Percentiles rank a stretch among this genome's conserved stretches.
Evolutionary conservation across 1,140 invertebrate genomes (phyloP).

Genomic region (Halictus rubicundus): DNA sequence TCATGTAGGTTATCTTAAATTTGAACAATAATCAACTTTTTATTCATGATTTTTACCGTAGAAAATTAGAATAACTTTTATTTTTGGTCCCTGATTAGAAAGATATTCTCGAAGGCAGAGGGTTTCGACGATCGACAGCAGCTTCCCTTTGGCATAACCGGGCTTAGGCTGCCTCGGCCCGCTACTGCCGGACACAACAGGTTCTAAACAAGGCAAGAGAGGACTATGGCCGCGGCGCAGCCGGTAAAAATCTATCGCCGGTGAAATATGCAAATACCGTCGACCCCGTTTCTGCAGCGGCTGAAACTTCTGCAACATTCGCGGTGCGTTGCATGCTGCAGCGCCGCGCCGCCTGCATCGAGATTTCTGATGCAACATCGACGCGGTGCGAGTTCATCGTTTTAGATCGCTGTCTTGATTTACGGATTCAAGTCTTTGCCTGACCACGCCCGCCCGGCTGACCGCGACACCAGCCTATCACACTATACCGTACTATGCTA

Average conservation of each 20-base stretch:
- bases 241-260: not conserved
- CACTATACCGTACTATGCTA: no score
- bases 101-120: no score
- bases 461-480: not conserved
- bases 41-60: no score
- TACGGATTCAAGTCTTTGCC: constrained; percentile 31
- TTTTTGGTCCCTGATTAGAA: no score
- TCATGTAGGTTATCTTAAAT: no score
- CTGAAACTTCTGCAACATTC: constrained; percentile 32
- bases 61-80: no score
- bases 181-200: not conserved
- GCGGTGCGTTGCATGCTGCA: constrained; percentile 12
- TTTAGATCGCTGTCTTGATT: constrained; percentile 51
- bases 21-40: no score
- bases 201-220: not conserved
- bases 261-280: constrained; percentile 26
- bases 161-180: no score
- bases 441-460: constrained; percentile 32
- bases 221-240: not conserved
- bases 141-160: no score
- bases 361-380: constrained; percentile 50
- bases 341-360: no score
- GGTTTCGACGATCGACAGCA: no score
- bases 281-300: constrained; percentile 13
- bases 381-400: constrained; percentile 43